These are phyloP conservation scores for Amiota minor DNA, from an alignment of 2,888 invertebrate species.

Conservation along the genomic window DNA sequence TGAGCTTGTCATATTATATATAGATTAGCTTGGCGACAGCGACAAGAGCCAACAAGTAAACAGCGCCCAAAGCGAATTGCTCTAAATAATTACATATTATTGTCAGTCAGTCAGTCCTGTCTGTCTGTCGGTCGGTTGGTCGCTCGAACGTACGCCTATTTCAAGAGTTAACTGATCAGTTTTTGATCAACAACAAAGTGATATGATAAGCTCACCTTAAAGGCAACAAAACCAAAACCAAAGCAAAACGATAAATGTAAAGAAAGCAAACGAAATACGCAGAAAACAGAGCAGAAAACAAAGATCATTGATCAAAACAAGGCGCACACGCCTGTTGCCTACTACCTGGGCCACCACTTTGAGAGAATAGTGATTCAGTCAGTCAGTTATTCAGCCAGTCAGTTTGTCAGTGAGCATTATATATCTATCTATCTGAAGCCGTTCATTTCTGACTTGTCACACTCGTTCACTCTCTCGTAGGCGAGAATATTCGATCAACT, in stretches of 20 bases:
- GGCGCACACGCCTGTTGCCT: constrained; percentile 28
- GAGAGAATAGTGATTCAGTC: not conserved
- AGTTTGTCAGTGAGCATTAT: not conserved
- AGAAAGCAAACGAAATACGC: constrained; percentile 17
- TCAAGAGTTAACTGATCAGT: constrained; percentile 61
- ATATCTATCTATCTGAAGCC: not conserved
- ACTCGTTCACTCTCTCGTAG: constrained; percentile 68
- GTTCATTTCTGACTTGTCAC: constrained; percentile 54
- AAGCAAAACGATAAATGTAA: not conserved
- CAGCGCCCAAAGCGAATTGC: constrained; percentile 1
- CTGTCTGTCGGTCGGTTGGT: not conserved
- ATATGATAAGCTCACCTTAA: constrained; percentile 16
- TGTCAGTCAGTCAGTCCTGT: constrained; percentile 10
- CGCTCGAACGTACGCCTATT: constrained; percentile 33
- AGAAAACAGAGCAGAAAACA: constrained; percentile 22
- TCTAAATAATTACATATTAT: constrained; percentile 34
- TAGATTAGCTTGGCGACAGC: not conserved
- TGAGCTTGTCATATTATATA: no score
- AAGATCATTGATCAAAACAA: constrained; percentile 50
- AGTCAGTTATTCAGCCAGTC: constrained; percentile 33
- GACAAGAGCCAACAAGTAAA: not conserved
- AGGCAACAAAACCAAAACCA: not conserved
- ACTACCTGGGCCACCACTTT: not conserved
- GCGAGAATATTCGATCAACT: constrained; percentile 68
- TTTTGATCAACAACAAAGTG: constrained; percentile 37